phyloP scores from a whole-genome alignment of 1,140 invertebrate species.

The Triops cancriformis region DNA sequence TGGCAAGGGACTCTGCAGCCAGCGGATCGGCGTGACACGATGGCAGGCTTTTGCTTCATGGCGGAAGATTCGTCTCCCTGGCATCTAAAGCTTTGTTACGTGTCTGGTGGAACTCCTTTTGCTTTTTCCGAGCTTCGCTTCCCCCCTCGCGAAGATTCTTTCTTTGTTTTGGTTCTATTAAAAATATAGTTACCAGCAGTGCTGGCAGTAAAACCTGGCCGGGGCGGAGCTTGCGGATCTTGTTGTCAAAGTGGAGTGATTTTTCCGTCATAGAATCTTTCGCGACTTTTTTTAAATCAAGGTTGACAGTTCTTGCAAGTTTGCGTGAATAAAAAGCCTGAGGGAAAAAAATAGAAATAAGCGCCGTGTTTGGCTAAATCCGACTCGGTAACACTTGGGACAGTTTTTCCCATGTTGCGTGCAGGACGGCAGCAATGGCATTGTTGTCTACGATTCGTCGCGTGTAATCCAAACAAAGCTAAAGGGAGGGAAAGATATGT shows the following conservation, averaged over 20 bases:
- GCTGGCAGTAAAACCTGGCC: neutral
- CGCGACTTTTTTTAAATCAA: neutral
- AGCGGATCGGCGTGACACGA: neutral
- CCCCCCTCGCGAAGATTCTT: neutral
- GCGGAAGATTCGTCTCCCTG: slow-evolving; percentile 8
- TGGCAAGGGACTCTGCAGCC: neutral
- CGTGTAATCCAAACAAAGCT: neutral
- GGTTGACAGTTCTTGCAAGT: too few relatives aligned
- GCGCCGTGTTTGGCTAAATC: too few relatives aligned
- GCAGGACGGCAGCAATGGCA: neutral
- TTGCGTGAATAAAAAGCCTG: too few relatives aligned
- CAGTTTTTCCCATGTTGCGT: neutral
- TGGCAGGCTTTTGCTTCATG: neutral
- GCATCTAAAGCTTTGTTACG: slow-evolving; percentile 1
- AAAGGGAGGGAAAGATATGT: neutral
- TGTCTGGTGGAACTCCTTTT: neutral
- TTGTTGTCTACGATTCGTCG: neutral
- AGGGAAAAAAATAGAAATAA: too few relatives aligned
- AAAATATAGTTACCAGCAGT: neutral
- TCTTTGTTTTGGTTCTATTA: neutral
- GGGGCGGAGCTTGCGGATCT: neutral
- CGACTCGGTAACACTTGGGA: too few relatives aligned
- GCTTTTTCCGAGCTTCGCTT: neutral
- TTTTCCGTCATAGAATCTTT: neutral
- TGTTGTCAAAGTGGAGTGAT: too few relatives aligned